A percentile compares a stretch with the other conserved stretches of the same genome.
These are phyloP conservation scores for Cotesia congregata DNA, from an alignment of 2,888 invertebrate genomes.

Conservation along the genomic window DNA sequence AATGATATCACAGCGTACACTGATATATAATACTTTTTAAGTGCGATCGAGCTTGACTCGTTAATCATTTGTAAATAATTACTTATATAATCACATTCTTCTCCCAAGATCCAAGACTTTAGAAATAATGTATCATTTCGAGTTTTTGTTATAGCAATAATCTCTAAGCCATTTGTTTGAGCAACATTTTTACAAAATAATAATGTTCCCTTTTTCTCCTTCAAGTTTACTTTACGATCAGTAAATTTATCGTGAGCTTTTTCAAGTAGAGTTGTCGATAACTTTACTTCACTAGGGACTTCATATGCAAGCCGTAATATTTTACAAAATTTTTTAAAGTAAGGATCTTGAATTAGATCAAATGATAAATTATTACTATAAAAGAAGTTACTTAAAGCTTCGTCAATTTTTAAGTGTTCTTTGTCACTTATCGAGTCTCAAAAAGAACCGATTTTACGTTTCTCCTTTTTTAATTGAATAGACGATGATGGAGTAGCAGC, in stretches of 20 bases:
- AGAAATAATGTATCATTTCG: not conserved
- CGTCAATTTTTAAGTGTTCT: not conserved
- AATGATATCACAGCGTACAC: not conserved
- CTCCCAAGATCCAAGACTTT: not conserved
- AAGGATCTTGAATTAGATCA: not conserved
- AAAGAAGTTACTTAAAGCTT: not conserved
- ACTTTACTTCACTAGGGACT: not conserved
- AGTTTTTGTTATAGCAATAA: not conserved
- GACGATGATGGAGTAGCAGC: no score
- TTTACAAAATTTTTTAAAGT: slow-evolving; percentile 8
- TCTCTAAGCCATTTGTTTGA: not conserved
- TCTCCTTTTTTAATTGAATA: no score
- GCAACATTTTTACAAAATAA: slow-evolving; percentile 7
- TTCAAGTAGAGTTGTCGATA: not conserved
- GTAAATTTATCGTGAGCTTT: not conserved
- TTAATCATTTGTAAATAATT: slow-evolving; percentile 4
- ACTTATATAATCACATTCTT: not conserved
- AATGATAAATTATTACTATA: not conserved
- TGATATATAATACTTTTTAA: not conserved
- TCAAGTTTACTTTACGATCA: not conserved
- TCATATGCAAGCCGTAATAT: not conserved
- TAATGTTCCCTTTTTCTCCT: not conserved
- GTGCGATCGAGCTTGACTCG: not conserved
- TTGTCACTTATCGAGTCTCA: not conserved
- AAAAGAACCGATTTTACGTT: no score